Percentiles rank a stretch among this genome's conserved stretches.
These are phyloP conservation scores for Dendrocincla tyrannina DNA, from an alignment of 2,797 vertebrate genomes.

Conservation along the genomic window DNA sequence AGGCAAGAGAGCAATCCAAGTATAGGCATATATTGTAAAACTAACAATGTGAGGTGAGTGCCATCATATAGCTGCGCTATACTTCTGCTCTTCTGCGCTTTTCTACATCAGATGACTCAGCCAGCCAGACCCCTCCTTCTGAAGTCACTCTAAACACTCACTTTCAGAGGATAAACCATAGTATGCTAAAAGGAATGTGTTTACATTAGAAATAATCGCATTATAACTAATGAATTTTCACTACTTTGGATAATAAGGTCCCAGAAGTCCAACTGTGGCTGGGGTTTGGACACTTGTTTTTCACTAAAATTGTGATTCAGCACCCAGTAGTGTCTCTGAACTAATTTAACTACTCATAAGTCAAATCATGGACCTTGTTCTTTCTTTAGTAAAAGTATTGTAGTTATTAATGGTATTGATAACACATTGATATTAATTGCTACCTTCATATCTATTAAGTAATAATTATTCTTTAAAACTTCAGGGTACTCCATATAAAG, in stretches of 20 bases:
- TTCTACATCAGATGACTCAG: background rate
- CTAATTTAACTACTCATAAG: background rate
- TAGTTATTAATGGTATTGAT: background rate
- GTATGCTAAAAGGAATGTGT: background rate
- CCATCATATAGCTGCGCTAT: background rate
- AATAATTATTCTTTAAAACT: background rate
- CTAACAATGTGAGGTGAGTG: rapidly evolving
- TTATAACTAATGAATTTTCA: background rate
- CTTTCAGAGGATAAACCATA: background rate
- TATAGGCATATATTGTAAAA: background rate
- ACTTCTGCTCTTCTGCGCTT: background rate
- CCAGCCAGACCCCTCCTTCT: background rate
- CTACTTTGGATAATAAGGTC: background rate
- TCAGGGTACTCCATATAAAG: background rate
- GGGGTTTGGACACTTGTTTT: background rate
- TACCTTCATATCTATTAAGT: background rate
- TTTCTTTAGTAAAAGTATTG: background rate
- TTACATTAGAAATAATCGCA: background rate
- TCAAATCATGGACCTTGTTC: background rate
- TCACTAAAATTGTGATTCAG: background rate
- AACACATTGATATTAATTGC: background rate
- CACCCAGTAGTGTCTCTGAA: background rate
- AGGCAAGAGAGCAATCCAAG: background rate
- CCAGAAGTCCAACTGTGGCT: background rate
- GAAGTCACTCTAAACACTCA: background rate